Conservation (phyloP, 2,888 invertebrate species). For the Shargacucullia verbasci region DNA sequence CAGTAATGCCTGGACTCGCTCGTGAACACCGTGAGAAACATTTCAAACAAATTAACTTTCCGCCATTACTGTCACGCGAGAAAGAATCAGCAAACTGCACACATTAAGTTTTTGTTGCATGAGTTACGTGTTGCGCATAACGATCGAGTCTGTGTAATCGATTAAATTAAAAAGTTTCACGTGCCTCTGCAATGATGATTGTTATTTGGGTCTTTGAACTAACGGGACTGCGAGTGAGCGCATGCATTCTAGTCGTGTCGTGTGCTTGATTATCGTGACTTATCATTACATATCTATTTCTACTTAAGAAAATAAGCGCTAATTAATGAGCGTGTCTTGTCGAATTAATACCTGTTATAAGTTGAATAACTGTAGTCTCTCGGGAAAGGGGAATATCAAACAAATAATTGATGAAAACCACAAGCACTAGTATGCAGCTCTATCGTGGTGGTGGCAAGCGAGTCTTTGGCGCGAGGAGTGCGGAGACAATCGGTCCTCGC, state of each 20-base stretch:
- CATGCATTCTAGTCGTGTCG: slow-evolving; percentile 67
- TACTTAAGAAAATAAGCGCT: slow-evolving; percentile 21
- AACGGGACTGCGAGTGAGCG: slow-evolving; percentile 73
- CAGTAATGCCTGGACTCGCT: slow-evolving; percentile 66
- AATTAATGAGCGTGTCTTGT: slow-evolving; percentile 21
- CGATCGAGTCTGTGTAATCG: slow-evolving; percentile 68
- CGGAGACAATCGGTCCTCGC: slow-evolving; percentile 64
- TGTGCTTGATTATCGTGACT: slow-evolving; percentile 55
- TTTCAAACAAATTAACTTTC: slow-evolving; percentile 79
- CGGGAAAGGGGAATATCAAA: slow-evolving; percentile 22
- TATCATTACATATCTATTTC: slow-evolving; percentile 39
- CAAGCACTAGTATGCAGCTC: slow-evolving; percentile 31
- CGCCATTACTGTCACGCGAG: slow-evolving; percentile 81
- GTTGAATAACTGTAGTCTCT: slow-evolving; percentile 6
- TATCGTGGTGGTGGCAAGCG: slow-evolving; percentile 24
- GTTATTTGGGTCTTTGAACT: slow-evolving; percentile 82
- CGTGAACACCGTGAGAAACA: slow-evolving; percentile 82
- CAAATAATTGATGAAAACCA: slow-evolving; percentile 41
- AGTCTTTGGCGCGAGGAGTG: slow-evolving; percentile 47
- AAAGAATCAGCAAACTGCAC: slow-evolving; percentile 71
- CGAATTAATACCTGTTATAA: slow-evolving; percentile 7
- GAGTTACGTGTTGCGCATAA: slow-evolving; percentile 68
- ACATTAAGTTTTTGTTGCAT: slow-evolving; percentile 68
- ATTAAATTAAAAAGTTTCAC: slow-evolving; percentile 76
- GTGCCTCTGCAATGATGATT: slow-evolving; percentile 67